Base-by-base conservation (phyloP, 2,888 invertebrate genomes). In the Nebria brevicollis region DNA sequence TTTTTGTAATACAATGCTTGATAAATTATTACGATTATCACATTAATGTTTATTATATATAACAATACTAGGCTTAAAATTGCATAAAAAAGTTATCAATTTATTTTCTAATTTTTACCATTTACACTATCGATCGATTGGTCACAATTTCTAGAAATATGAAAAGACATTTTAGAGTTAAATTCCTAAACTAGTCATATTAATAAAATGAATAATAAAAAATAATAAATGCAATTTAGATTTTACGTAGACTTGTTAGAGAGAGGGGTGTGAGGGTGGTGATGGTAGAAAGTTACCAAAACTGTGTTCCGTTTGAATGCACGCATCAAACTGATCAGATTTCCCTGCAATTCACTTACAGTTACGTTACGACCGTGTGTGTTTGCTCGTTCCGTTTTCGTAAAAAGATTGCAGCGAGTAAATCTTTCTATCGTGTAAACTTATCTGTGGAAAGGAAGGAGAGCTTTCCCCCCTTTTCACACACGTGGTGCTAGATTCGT, bases 401-500 rank as follows among this genome's bases (percentile, higher is more conserved):
- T 25, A 70, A 73, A 73, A 73, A 73, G 73, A 73, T 43, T 73
- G 73, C 73, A 73, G 42, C 42, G 20, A 15, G 73, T 20, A 73
- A 73, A 73, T 73, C 73, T 73, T 73, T 73, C 73, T 43, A 73
- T 73, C 73, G 73, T 73, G 73, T 73, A 73, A 73, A 73, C 73
- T 73, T 73, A 73, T 73, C 73, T 41, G 43, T 10, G 20, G 68
- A 20, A 13, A 68, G 26, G 68, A 20, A 13, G n/a, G 20, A 26
- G 20, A 68, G 68, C 26, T 68, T 26, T 68, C 26, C n/a, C 11
- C 41, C n/a, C 41, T 41, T 73, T 73, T 73, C 73, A 11, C 73
- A 43, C 73, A 41, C 73, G 43, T 43, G 26, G 15, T 34, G 70
- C 70, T 25, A 54, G 54, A 54, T 54, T 54, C 54, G 54, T 43